Base-by-base conservation (phyloP, 2,888 invertebrate species). In the Hyposoter dolosus region DNA sequence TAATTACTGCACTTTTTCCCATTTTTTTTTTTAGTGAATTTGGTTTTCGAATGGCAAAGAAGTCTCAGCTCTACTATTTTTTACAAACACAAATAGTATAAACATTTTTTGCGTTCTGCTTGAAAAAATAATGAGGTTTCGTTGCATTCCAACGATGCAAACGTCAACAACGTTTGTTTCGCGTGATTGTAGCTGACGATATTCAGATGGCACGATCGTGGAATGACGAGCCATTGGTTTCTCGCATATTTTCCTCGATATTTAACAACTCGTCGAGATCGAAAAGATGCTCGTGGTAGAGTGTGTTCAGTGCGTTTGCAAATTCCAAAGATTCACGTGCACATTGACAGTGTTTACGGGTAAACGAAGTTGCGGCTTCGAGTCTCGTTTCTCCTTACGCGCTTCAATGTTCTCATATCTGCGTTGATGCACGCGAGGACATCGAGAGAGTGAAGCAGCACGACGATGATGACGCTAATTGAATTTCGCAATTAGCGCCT, bases 401-500 rank as follows among this genome's bases (percentile, higher is more conserved):
- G 45, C 45, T 78, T 75, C 43, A 65, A 66, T 77, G 40, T 53
- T 50, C 71, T 63, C 69, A 60, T 75, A 53, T 60, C 75, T 82
- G 19, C 53, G 50, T 35, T 35, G 32, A 53, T 68, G 45, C 71
- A 69, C 75, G 83, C 83, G 74, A 84, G 74, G 56, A 82, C 77
- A 76, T 15, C 74, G 28, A 47, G 53, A 66, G 66, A 50, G 12
- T 17, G 65, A 75, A 43, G 66, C 23, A 75, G 28, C 32, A 60
- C 53, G 68, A 76, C n/a, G 74, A 56, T 72, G 78, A 60, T 60
- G 72, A 83, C 43, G 78, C 72, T 84, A 81, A 88, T 88, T 88
- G 77, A 88, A 86, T 86, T 78, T 86, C 50, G 80, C 84, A 88
- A 88, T 88, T 88, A 88, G 75, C 82, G 63, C 63, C 74, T 74